These are phyloP conservation scores for Beris morrisii DNA, from an alignment of 2,888 invertebrate species.

Conservation along the genomic window DNA sequence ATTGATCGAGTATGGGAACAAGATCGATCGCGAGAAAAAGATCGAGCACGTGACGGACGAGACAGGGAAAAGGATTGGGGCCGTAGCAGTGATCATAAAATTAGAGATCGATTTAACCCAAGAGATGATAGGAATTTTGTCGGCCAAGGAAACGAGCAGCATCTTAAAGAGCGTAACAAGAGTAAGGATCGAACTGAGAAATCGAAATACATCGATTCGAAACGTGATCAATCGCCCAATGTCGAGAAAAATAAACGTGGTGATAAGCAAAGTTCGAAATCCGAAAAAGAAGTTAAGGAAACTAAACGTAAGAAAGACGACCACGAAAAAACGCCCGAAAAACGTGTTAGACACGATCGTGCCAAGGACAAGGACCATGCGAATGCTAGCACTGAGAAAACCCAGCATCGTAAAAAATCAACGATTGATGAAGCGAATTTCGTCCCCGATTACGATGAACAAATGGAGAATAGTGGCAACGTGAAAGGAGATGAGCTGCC, in stretches of 20 bases:
- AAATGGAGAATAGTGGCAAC: slow-evolving; percentile 63
- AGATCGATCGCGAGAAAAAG: slow-evolving; percentile 39
- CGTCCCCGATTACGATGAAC: slow-evolving; percentile 75
- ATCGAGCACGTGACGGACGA: slow-evolving; percentile 54
- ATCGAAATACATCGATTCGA: slow-evolving; percentile 1
- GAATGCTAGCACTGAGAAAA: slow-evolving; percentile 31
- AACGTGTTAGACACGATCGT: slow-evolving; percentile 39
- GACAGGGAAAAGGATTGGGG: slow-evolving; percentile 27
- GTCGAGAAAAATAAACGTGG: slow-evolving; percentile 50
- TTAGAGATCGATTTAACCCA: slow-evolving; percentile 9
- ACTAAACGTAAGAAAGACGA: slow-evolving; percentile 40
- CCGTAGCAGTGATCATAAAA: slow-evolving; percentile 18
- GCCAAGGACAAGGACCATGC: slow-evolving; percentile 40
- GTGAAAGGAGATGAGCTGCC: slow-evolving; percentile 45
- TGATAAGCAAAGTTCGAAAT: slow-evolving; percentile 14
- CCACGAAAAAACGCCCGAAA: slow-evolving; percentile 41
- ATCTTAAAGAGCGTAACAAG: slow-evolving; percentile 25
- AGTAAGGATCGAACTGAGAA: slow-evolving; percentile 14
- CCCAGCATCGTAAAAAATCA: slow-evolving; percentile 63
- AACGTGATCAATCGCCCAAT: slow-evolving; percentile 33
- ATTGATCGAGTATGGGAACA: slow-evolving; percentile 15
- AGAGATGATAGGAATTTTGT: slow-evolving; percentile 7
- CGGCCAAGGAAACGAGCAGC: neutral
- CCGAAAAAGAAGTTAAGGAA: slow-evolving; percentile 42
- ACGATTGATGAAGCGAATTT: slow-evolving; percentile 73